Conservation (phyloP, 2,113 vertebrate species). For the Struthio camelus region DNA sequence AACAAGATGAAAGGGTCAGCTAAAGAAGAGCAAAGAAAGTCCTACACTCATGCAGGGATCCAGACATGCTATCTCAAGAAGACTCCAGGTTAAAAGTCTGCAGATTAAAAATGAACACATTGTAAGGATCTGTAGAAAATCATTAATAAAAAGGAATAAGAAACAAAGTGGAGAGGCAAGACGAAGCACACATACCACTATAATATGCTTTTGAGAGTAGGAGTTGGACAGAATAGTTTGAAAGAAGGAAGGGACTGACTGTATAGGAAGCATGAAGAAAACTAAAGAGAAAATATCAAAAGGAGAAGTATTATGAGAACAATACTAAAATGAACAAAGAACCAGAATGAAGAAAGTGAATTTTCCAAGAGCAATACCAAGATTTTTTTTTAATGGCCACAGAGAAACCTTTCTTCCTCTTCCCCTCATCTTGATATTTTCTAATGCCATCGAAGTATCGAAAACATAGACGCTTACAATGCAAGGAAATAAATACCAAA, state of each 20-base stretch:
- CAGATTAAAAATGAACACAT: neutral
- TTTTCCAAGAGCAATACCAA: neutral
- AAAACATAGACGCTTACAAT: neutral
- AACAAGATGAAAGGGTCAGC: neutral
- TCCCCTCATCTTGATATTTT: accelerated
- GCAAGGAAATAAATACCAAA: neutral
- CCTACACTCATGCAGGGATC: neutral
- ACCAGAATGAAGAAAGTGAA: neutral
- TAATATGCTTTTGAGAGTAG: neutral
- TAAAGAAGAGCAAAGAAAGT: neutral
- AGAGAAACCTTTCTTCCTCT: neutral
- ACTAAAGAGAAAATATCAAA: neutral
- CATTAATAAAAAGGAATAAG: neutral
- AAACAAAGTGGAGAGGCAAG: neutral
- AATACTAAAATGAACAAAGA: neutral
- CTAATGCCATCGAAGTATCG: neutral
- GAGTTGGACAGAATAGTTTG: neutral
- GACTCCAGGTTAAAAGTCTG: neutral
- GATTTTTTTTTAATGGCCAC: neutral
- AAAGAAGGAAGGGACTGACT: neutral
- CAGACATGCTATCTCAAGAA: neutral
- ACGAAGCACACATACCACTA: neutral
- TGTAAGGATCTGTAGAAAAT: neutral
- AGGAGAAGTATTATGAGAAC: neutral
- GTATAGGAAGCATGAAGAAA: neutral